Evolutionary conservation across 2,888 invertebrate species (phyloP).

Genomic region (Seira musarum): DNA sequence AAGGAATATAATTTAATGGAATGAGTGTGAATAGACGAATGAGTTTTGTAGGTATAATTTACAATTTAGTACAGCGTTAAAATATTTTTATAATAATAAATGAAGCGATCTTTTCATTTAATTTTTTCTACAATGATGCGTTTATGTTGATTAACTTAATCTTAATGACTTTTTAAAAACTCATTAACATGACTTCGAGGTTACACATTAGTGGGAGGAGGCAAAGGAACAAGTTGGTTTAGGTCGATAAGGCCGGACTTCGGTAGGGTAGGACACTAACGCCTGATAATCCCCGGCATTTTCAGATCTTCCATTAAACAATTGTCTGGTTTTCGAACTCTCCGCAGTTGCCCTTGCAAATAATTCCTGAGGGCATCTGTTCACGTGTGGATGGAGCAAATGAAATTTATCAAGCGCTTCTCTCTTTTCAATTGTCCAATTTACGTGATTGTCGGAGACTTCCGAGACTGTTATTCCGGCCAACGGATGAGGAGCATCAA

Average conservation of each 20-base stretch:
- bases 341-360: conserved; percentile 10
- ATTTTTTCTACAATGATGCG: no score
- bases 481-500: not conserved
- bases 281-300: not conserved
- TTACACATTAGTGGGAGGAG: no score
- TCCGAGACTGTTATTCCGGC: conserved; percentile 22
- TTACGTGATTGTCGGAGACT: conserved; percentile 36
- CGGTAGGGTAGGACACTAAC: not conserved
- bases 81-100: not conserved
- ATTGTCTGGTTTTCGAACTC: not conserved
- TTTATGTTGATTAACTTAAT: no score
- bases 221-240: not conserved
- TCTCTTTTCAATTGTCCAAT: conserved; percentile 31
- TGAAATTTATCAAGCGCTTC: conserved; percentile 28
- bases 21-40: not conserved
- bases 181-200: no score
- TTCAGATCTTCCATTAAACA: conserved; percentile 5
- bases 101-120: not conserved
- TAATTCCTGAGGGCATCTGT: conserved; percentile 17
- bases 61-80: not conserved
- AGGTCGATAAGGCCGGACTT: not conserved
- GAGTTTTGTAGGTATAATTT: not conserved
- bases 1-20: conserved; percentile 3
- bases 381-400: conserved; percentile 1
- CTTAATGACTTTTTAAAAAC: no score